Evolutionary conservation across 2,113 vertebrate genomes (phyloP).

Genomic region (Lipotes vexillifer): DNA sequence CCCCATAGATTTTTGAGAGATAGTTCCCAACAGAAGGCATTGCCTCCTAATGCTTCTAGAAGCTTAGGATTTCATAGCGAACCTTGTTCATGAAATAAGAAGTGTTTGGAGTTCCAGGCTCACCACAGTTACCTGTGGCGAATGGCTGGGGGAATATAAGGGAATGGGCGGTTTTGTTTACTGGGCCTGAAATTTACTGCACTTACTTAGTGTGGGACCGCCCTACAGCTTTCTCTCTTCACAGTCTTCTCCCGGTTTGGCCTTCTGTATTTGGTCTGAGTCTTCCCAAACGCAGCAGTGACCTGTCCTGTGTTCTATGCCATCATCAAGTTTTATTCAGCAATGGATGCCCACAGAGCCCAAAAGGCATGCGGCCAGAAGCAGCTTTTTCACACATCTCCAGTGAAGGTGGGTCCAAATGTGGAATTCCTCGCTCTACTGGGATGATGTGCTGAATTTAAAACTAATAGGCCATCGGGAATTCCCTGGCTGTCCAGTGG

Average conservation of each 20-base stretch:
- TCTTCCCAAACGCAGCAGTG: constrained; percentile 74
- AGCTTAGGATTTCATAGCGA: neutral
- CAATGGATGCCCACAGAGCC: constrained; percentile 80
- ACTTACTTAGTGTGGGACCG: neutral
- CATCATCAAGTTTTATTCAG: constrained; percentile 84
- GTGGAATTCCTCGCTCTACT: neutral
- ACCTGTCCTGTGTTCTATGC: constrained; percentile 80
- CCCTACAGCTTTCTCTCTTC: constrained; percentile 74
- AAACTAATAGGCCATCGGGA: neutral
- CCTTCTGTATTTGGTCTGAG: constrained; percentile 81
- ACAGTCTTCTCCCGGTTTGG: constrained; percentile 82
- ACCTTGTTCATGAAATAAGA: too few relatives aligned
- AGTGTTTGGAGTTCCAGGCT: neutral
- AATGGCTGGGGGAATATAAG: neutral
- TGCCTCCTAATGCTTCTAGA: neutral
- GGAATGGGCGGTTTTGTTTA: neutral
- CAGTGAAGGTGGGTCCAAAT: constrained; percentile 80
- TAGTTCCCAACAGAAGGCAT: too few relatives aligned
- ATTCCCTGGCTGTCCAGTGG: too few relatives aligned
- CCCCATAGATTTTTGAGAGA: neutral
- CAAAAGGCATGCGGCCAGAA: constrained; percentile 74
- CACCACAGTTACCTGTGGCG: neutral
- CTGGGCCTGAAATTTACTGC: too few relatives aligned
- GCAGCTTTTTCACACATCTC: constrained; percentile 79
- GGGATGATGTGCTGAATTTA: neutral